Evolutionary conservation across 2,113 vertebrate species (phyloP).

Genomic region (Gobius niger): DNA sequence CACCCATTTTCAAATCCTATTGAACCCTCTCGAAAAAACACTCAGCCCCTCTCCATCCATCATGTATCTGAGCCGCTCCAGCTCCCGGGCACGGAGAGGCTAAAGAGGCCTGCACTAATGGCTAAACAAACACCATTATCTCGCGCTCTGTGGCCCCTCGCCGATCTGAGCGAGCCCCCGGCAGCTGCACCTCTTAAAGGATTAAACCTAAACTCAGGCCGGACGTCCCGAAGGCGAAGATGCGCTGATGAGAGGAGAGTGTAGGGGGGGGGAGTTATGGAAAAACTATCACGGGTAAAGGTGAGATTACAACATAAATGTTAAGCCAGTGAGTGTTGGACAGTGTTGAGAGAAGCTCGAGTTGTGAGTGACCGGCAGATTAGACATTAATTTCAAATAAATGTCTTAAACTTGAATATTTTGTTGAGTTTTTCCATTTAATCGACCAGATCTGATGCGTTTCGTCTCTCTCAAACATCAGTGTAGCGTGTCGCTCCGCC

Average conservation of each 20-base stretch:
- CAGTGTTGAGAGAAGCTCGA: too few relatives aligned
- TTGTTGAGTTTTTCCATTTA: too few relatives aligned
- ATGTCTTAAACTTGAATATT: too few relatives aligned
- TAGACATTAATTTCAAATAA: too few relatives aligned
- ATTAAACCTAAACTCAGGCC: conserved; percentile 57
- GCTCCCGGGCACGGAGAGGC: conserved; percentile 49
- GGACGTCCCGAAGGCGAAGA: conserved; percentile 25
- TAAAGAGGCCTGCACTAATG: conserved; percentile 74
- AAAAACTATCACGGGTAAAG: conserved; percentile 18
- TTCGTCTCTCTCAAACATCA: too few relatives aligned
- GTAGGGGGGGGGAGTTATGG: conserved; percentile 18
- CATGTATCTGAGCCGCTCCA: conserved; percentile 57
- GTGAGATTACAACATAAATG: conserved; percentile 3
- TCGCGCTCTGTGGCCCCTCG: conserved; percentile 55
- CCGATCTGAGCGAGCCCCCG: conserved; percentile 57
- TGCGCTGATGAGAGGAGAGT: conserved; percentile 59
- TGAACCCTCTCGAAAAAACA: conserved; percentile 43
- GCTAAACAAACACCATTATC: conserved; percentile 80
- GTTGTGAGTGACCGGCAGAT: conserved; percentile 6
- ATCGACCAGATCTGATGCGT: too few relatives aligned
- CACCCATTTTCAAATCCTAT: conserved; percentile 25
- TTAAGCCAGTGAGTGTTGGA: too few relatives aligned
- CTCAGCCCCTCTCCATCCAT: conserved; percentile 57
- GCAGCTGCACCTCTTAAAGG: conserved; percentile 69
- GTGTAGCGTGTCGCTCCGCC: too few relatives aligned